Evolutionary conservation across 1,140 invertebrate species (phyloP), one percentile per base, ranked within the genome.

Genomic region (Euura saliciscinereae): DNA sequence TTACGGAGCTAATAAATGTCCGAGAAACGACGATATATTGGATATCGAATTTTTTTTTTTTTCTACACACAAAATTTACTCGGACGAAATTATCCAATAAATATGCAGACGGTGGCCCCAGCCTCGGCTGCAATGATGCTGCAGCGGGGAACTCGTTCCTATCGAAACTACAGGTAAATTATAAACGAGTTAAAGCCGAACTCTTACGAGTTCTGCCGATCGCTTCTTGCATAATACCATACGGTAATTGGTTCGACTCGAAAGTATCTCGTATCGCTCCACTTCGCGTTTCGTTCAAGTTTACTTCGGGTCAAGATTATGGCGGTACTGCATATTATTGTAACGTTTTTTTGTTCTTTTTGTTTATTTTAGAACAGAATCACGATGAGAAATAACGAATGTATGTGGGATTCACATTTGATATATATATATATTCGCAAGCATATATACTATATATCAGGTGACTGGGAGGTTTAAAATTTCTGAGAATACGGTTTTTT

Each of bases 251-350:
- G 51, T 59, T 8, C 51, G 51, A 59, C 51, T 59, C 51, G 51
- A 59, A 59, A 59, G 51, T 59, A 11, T 8, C 51, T 8, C 51
- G 51, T 59, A 11, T 8, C 51, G 51, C 51, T 59, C 51, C 51
- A 59, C 51, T 59, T 59, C 51, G 28, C 28, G 51, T 59, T 59
- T 59, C 51, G 51, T 59, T 59, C 51, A 59, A 59, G 51, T 59
- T 59, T 59, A 59, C 51, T 59, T 59, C 51, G 13, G 51, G 51
- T 59, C 51, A 59, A 59, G 51, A 28, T 28, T 28, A 28, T 28
- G 28, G 28, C 28, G 28, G 28, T 59, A 4, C 51, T 59, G 51
- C 51, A 59, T 28, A 59, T 28, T 28, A 28, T 28, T 28, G 28
- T 8, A 8, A 59, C 51, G 51, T 59, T 59, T 59, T 59, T 59